A percentile compares a stretch with the other conserved stretches of the same genome.
phyloP scores from a whole-genome alignment of 2,888 invertebrate genomes.

The Drosophila emarginata region DNA sequence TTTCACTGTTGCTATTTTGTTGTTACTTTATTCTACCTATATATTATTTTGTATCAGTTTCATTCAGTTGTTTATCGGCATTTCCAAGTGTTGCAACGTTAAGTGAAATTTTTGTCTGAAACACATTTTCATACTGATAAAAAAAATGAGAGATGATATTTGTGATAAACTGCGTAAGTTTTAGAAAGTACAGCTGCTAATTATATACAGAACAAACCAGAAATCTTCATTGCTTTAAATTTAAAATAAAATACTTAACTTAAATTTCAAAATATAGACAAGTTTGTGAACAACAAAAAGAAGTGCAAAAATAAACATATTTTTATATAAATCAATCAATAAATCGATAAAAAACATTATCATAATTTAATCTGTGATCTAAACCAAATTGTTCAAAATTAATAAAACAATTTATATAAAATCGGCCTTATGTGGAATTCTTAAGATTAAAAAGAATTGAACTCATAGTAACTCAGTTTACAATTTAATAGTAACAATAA shows the following conservation, averaged over 20 bases:
- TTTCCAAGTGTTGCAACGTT: constrained; percentile 38
- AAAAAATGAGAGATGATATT: constrained; percentile 36
- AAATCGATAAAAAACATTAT: too few relatives aligned
- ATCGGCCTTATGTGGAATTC: too few relatives aligned
- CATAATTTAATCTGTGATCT: too few relatives aligned
- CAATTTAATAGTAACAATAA: too few relatives aligned
- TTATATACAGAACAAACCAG: background rate
- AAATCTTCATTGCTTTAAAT: too few relatives aligned
- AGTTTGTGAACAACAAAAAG: background rate
- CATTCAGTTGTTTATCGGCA: constrained; percentile 57
- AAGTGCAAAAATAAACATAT: too few relatives aligned
- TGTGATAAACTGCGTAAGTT: constrained; percentile 44
- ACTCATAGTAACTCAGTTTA: too few relatives aligned
- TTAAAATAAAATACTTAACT: background rate
- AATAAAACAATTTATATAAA: too few relatives aligned
- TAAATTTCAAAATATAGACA: background rate
- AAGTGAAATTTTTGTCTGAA: background rate
- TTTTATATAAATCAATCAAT: too few relatives aligned
- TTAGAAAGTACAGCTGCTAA: background rate
- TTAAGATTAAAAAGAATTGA: too few relatives aligned
- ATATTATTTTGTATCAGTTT: constrained; percentile 27
- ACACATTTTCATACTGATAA: background rate
- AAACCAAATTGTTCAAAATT: too few relatives aligned
- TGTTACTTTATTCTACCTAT: constrained; percentile 14
- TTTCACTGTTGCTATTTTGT: constrained; percentile 54